Conservation (phyloP, 2,888 invertebrate genomes). For the Barypeithes pellucidus region DNA sequence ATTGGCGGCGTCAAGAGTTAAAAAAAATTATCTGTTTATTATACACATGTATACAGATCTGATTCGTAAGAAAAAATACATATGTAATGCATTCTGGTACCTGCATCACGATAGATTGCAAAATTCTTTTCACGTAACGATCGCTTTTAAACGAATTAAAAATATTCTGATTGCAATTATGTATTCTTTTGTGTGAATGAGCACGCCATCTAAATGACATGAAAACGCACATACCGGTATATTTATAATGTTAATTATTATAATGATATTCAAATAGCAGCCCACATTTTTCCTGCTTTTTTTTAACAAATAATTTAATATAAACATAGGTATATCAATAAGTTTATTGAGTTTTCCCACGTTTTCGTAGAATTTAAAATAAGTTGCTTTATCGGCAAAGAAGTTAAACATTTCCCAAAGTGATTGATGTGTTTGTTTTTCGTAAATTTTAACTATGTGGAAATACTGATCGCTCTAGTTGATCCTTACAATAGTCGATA, state of each 20-base stretch:
- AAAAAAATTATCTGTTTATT: too few species aligned
- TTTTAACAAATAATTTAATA: background rate
- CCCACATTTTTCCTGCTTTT: slow-evolving; percentile 9
- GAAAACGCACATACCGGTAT: slow-evolving; percentile 3
- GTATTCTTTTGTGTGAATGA: slow-evolving; percentile 3
- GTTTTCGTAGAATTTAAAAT: too few species aligned
- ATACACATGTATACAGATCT: too few species aligned
- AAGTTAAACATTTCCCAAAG: too few species aligned
- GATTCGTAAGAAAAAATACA: background rate
- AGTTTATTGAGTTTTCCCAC: too few species aligned
- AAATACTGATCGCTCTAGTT: too few species aligned
- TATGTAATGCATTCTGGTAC: too few species aligned
- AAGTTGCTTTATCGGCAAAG: too few species aligned
- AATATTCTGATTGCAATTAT: background rate
- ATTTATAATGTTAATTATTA: background rate
- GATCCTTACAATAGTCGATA: too few species aligned
- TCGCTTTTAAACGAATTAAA: slow-evolving; percentile 7
- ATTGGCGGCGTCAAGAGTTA: background rate
- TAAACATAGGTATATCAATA: background rate
- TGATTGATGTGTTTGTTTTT: too few species aligned
- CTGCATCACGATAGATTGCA: background rate
- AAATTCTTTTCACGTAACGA: background rate
- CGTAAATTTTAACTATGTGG: too few species aligned
- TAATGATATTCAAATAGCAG: slow-evolving; percentile 20
- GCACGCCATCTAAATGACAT: slow-evolving; percentile 1